phyloP scores from a whole-genome alignment of 2,888 invertebrate genomes.

The Agelastica alni region DNA sequence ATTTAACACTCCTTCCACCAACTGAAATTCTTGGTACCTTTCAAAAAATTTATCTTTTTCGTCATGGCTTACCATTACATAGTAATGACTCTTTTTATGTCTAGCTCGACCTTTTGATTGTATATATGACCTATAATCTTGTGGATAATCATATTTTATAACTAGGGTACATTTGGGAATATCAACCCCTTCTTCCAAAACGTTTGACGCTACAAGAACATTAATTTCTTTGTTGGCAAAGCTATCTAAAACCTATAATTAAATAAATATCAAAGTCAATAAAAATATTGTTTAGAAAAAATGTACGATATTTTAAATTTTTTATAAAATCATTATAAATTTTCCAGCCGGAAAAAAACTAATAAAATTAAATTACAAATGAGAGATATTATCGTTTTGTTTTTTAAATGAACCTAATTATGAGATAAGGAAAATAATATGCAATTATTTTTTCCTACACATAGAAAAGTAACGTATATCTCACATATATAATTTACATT shows the following conservation, averaged over 20 bases:
- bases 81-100: slow-evolving; percentile 64
- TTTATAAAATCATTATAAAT: no score
- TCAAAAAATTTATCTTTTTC: slow-evolving; percentile 45
- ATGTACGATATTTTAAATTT: no score
- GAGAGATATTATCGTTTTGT: no score
- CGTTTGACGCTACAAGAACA: slow-evolving; percentile 73
- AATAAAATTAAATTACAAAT: no score
- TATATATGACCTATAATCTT: slow-evolving; percentile 79
- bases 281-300: no score
- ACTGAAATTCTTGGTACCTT: slow-evolving; percentile 53
- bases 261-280: not conserved
- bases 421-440: no score
- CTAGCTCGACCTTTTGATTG: slow-evolving; percentile 91
- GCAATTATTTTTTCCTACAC: no score
- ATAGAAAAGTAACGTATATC: no score
- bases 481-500: no score
- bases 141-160: slow-evolving; percentile 71
- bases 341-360: no score
- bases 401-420: no score
- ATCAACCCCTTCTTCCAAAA: slow-evolving; percentile 90
- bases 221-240: slow-evolving; percentile 67
- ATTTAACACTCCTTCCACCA: slow-evolving; percentile 62
- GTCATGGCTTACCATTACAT: slow-evolving; percentile 59
- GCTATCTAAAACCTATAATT: slow-evolving; percentile 56
- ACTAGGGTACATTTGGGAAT: slow-evolving; percentile 82